These are phyloP conservation scores for Antitype chi DNA, from an alignment of 2,888 invertebrate genomes.

Conservation along the genomic window DNA sequence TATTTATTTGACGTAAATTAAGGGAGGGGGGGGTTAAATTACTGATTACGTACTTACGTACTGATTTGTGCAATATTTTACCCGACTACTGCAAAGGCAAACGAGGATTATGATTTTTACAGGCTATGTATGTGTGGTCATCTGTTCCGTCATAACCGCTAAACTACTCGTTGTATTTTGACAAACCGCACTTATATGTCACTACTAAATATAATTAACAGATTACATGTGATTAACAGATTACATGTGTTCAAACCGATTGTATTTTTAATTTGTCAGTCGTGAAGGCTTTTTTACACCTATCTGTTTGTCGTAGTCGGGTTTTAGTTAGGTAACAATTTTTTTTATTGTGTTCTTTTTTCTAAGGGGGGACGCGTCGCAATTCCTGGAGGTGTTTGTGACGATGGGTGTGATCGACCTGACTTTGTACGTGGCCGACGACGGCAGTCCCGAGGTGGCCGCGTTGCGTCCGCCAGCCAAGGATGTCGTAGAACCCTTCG, in stretches of 20 bases:
- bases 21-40: no score
- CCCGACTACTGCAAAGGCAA: not conserved
- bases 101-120: not conserved
- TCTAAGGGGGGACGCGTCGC: conserved; percentile 69
- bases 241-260: not conserved
- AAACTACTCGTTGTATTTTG: not conserved
- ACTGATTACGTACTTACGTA: no score
- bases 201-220: not conserved
- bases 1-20: no score
- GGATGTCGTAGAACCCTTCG: fast-evolving
- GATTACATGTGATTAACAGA: not conserved
- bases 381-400: conserved; percentile 82
- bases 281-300: not conserved
- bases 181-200: not conserved
- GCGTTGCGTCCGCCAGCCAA: conserved; percentile 68
- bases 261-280: not conserved
- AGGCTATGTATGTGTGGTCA: not conserved
- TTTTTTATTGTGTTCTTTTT: not conserved
- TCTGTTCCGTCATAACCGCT: not conserved
- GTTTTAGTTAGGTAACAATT: not conserved
- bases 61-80: not conserved
- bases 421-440: conserved; percentile 77
- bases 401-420: conserved; percentile 85
- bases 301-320: not conserved
- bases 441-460: conserved; percentile 64